These are phyloP conservation scores for Dasyprocta punctata DNA, from an alignment of 2,113 vertebrate genomes.

Conservation along the genomic window DNA sequence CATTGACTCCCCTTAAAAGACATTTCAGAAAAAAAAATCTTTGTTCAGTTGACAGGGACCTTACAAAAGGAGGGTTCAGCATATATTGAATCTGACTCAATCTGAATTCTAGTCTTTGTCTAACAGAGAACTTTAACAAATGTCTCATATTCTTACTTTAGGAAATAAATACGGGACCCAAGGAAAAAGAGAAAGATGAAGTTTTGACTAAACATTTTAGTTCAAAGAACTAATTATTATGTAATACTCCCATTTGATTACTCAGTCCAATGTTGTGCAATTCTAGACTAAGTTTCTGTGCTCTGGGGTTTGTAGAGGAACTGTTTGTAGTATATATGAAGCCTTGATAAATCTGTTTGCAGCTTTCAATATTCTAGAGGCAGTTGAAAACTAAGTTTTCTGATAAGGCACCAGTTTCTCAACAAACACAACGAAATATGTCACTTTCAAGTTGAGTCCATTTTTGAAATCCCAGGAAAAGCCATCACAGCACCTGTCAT, in stretches of 20 bases:
- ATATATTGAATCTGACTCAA: background rate
- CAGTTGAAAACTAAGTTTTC: slow-evolving; percentile 69
- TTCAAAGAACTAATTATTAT: slow-evolving; percentile 20
- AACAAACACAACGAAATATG: slow-evolving; percentile 62
- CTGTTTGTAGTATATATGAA: background rate
- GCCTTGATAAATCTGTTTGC: slow-evolving; percentile 36
- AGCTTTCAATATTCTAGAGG: slow-evolving; percentile 58
- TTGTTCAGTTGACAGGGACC: background rate
- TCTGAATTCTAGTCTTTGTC: background rate
- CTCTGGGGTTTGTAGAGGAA: background rate
- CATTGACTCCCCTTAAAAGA: background rate
- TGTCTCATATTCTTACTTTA: slow-evolving; percentile 6
- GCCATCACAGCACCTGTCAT: slow-evolving; percentile 49
- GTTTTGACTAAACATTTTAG: background rate
- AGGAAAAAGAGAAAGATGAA: background rate
- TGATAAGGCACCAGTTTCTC: slow-evolving; percentile 67
- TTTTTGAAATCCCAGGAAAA: slow-evolving; percentile 70
- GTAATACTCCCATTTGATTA: background rate
- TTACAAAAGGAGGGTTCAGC: background rate
- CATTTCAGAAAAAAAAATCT: background rate
- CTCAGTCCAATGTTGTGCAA: background rate
- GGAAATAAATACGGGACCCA: background rate
- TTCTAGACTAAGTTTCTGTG: background rate
- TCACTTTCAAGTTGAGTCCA: slow-evolving; percentile 73
- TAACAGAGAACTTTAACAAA: background rate